Conservation (phyloP, 2,113 vertebrate species). For the Anguilla japonica region DNA sequence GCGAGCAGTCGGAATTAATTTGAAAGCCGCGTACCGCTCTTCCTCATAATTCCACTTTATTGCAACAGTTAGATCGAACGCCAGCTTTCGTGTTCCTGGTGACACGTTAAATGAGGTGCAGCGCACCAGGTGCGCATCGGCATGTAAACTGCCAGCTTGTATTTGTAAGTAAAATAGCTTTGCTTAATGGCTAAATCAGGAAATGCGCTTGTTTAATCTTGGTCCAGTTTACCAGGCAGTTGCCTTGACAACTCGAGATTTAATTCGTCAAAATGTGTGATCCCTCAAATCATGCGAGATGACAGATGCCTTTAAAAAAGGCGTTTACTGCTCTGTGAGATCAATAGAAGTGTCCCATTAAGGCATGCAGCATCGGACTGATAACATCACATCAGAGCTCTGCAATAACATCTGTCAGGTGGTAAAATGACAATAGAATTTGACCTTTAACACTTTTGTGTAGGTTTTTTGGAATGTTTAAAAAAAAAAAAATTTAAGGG, state of each 20-base stretch:
- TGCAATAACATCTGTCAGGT: not conserved
- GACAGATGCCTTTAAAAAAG: not conserved
- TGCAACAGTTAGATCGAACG: not conserved
- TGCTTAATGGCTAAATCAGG: not conserved
- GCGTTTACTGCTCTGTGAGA: not conserved
- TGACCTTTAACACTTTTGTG: no score
- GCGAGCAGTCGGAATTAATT: not conserved
- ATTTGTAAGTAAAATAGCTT: not conserved
- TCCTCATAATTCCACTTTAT: not conserved
- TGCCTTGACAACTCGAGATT: slow-evolving; percentile 21
- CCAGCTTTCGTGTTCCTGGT: no score
- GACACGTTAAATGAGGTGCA: not conserved
- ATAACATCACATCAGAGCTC: not conserved
- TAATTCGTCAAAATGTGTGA: not conserved
- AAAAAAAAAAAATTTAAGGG: no score
- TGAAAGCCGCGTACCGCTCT: not conserved
- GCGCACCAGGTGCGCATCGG: not conserved
- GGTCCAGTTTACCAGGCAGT: not conserved
- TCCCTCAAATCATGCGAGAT: not conserved
- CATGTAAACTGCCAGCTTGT: not conserved
- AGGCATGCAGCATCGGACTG: not conserved
- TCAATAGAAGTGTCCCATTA: not conserved
- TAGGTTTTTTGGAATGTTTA: no score
- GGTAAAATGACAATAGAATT: no score
- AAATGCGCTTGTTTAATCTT: not conserved